Conservation (phyloP, 2,888 invertebrate genomes). For the Cyclophora albipunctata region DNA sequence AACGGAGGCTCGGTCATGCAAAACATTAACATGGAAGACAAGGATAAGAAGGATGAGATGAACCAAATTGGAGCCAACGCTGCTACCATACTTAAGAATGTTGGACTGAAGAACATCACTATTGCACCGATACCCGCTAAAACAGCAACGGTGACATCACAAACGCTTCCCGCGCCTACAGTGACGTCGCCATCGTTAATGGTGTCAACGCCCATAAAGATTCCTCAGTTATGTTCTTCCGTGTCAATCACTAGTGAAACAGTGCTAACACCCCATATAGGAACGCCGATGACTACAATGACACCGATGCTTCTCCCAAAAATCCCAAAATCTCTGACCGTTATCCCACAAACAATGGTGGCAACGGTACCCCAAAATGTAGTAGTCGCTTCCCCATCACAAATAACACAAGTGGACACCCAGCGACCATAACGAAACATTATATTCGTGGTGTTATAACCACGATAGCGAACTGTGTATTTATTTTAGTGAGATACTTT, state of each 20-base stretch:
- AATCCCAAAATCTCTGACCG: conserved; percentile 87
- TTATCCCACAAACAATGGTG: conserved; percentile 79
- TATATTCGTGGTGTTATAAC: conserved; percentile 47
- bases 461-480: conserved; percentile 20
- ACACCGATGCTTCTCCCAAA: conserved; percentile 78
- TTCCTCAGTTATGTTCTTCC: conserved; percentile 49
- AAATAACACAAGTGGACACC: conserved; percentile 20
- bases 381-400: conserved; percentile 18
- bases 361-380: conserved; percentile 15
- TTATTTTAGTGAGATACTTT: conserved; percentile 22
- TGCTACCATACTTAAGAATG: conserved; percentile 63
- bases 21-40: conserved; percentile 31
- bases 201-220: conserved; percentile 44
- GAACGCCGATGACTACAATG: conserved; percentile 39
- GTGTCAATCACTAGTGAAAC: conserved; percentile 53
- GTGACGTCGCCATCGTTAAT: conserved; percentile 44
- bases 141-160: conserved; percentile 56
- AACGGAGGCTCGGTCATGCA: conserved; percentile 57
- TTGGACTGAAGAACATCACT: conserved; percentile 67
- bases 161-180: conserved; percentile 30
- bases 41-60: conserved; percentile 42
- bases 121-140: conserved; percentile 65
- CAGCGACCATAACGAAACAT: conserved; percentile 60
- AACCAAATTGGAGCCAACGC: conserved; percentile 47
- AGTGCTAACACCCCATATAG: conserved; percentile 30